Base-by-base conservation (phyloP, 1,140 invertebrate species). In the Bombus picipes region DNA sequence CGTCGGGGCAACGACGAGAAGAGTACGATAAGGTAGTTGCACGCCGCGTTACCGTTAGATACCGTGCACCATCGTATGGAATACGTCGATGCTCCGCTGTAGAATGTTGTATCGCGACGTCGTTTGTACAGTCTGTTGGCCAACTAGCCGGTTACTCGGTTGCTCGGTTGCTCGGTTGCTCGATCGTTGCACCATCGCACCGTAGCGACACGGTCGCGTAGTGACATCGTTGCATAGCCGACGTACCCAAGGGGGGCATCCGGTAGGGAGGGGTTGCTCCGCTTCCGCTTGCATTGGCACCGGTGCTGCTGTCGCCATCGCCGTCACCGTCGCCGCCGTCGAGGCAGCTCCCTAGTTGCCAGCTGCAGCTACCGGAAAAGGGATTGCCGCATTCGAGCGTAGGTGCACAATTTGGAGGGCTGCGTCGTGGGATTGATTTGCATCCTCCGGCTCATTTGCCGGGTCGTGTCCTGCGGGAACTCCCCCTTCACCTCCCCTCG, bases 371-470 rank as follows among this genome's bases (percentile, higher is more conserved):
- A 86, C 87, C 87, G 89, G 91, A 92, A 94, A 93, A 94, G 94
- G 93, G 91, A 93, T 94, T 93, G 91, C 92, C 89, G 91, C 93
- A 93, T 92, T 93, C 92, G 91, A 93, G 93, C 91, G 90, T 91
- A 91, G 92, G 90, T 91, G 91, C 90, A 92, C 92, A 94, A 94
- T 95, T 94, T 92, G 86, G 91, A 91, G 91, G 89, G 84, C 80
- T 85, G 92, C 92, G 91, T 91, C 92, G 84, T 93, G 94, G 94
- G 94, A 94, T 94, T 95, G 94, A 95, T 95, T 95, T 95, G 94
- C 94, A 95, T 94, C 93, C 93, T 91, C 91, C 90, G 92, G 93
- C 93, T 94, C 93, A 95, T 94, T 95, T 94, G 90, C 91, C 74
- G 91, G 93, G 92, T 93, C 92, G 88, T 87, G 86, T 94, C 93